phyloP scores from a whole-genome alignment of 2,113 vertebrate species.

The Falcunculus frontatus region DNA sequence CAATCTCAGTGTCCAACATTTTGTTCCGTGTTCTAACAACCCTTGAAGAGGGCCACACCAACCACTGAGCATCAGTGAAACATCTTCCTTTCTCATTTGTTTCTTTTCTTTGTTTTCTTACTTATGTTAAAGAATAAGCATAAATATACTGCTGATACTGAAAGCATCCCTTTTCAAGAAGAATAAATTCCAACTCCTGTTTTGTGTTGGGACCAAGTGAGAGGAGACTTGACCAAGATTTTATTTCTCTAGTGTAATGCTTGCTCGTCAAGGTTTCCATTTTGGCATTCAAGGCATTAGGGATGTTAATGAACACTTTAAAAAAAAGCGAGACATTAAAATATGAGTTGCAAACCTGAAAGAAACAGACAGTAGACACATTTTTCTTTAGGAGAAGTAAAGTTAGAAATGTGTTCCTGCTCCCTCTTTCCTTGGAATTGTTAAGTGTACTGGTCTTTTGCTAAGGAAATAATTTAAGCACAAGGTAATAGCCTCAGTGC shows the following conservation, averaged over 20 bases:
- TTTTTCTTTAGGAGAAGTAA: neutral
- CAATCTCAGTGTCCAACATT: neutral
- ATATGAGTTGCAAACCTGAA: neutral
- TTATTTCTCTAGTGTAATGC: neutral
- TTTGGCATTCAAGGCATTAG: neutral
- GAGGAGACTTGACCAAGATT: neutral
- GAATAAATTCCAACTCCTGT: neutral
- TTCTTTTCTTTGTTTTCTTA: neutral
- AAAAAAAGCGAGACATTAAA: neutral
- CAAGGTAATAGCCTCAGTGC: neutral
- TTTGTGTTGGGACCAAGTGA: neutral
- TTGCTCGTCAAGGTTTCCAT: neutral
- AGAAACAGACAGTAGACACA: neutral
- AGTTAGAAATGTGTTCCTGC: neutral
- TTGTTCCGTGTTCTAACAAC: neutral
- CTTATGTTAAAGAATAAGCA: neutral
- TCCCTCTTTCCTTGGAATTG: neutral
- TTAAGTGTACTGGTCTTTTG: neutral
- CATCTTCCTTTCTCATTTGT: neutral
- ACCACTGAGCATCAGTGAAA: neutral
- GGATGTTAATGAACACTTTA: neutral
- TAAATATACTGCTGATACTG: neutral
- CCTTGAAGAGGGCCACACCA: neutral
- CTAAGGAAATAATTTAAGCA: conserved; percentile 14
- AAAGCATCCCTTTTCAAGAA: neutral